Conservation (phyloP, 2,113 vertebrate species). For the Oreochromis aureus region DNA sequence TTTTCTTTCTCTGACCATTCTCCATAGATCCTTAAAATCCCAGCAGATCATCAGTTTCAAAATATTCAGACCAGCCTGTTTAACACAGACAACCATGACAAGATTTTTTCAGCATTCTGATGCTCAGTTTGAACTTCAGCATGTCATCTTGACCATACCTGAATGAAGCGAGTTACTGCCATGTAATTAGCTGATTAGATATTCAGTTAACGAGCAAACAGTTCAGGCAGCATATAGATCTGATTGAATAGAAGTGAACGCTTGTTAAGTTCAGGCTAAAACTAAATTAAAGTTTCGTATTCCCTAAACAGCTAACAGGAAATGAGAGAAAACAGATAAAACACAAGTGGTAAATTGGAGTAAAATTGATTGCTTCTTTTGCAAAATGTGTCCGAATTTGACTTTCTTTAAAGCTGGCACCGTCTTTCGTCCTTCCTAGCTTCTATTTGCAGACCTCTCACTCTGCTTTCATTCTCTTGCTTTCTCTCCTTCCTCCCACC, state of each 20-base stretch:
- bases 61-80: no score
- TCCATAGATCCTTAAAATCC: no score
- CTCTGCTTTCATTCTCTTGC: background rate
- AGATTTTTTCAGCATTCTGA: no score
- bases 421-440: background rate
- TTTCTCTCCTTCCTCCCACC: background rate
- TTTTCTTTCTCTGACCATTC: no score
- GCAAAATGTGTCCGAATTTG: background rate
- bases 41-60: no score
- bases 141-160: no score
- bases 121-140: no score
- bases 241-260: background rate
- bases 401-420: background rate
- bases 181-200: no score
- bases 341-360: accelerated
- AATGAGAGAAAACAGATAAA: accelerated
- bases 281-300: accelerated
- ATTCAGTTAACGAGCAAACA: no score
- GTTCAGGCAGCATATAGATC: background rate
- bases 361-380: background rate
- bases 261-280: background rate
- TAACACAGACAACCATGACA: no score
- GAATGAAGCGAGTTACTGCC: no score
- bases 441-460: background rate
- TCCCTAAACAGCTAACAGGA: background rate